phyloP scores from a whole-genome alignment of 2,888 invertebrate species.

The Synergus itoensis region DNA sequence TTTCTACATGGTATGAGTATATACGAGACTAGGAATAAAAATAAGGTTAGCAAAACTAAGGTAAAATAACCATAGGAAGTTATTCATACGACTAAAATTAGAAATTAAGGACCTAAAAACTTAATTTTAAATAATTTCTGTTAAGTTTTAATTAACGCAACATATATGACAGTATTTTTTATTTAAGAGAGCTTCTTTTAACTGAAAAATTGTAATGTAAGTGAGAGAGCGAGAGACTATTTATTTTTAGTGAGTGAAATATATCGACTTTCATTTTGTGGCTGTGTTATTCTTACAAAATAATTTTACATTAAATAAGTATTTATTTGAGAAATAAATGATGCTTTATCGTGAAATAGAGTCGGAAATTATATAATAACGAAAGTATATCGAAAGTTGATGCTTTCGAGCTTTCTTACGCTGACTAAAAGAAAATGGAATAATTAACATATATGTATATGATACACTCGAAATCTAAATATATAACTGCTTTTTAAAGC shows the following conservation, averaged over 20 bases:
- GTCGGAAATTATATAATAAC: background rate
- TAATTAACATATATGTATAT: conserved; percentile 1
- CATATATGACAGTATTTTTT: background rate
- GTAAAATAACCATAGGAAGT: background rate
- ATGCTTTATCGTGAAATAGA: conserved; percentile 10
- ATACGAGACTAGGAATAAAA: conserved; percentile 40
- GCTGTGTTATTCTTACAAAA: background rate
- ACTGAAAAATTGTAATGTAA: background rate
- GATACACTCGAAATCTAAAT: conserved; percentile 6
- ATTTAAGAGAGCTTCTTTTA: background rate
- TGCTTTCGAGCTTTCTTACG: conserved; percentile 24
- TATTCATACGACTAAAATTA: background rate
- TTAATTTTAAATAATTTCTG: background rate
- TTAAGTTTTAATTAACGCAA: background rate
- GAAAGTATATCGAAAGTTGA: background rate
- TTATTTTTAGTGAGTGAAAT: background rate
- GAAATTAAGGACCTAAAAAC: background rate
- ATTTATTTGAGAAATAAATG: background rate
- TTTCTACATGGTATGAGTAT: conserved; percentile 39
- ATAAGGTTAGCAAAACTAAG: background rate
- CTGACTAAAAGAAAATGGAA: background rate
- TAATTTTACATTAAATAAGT: background rate
- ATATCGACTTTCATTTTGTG: background rate
- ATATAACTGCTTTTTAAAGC: conserved; percentile 26
- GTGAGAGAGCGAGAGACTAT: conserved; percentile 7